Evolutionary conservation across 2,113 vertebrate genomes (phyloP).

Genomic region (Corythaixoides concolor): DNA sequence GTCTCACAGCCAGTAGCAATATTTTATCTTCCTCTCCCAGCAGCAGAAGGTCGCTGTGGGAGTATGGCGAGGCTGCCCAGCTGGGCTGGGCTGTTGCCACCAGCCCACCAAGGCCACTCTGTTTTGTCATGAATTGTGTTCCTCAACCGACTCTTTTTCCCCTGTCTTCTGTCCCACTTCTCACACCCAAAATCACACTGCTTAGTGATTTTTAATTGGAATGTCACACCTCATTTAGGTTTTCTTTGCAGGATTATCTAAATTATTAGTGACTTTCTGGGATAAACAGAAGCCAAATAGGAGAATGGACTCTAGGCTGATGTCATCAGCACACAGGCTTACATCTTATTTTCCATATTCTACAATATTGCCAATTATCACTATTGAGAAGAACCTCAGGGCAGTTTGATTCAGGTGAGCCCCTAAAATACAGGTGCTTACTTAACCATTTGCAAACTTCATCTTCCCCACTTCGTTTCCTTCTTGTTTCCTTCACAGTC

Average conservation of each 20-base stretch:
- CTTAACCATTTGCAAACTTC: neutral
- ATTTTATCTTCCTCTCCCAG: neutral
- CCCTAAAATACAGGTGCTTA: neutral
- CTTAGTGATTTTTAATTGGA: neutral
- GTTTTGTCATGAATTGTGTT: accelerated
- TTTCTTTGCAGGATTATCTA: neutral
- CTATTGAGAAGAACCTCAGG: neutral
- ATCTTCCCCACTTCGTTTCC: neutral
- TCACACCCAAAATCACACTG: neutral
- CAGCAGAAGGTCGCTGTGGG: neutral
- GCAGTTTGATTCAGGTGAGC: neutral
- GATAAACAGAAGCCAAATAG: neutral
- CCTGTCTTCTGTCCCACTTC: neutral
- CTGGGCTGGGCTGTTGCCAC: neutral
- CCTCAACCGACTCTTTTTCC: neutral
- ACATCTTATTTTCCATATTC: neutral
- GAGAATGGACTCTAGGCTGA: neutral
- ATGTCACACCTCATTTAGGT: neutral
- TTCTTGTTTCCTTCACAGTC: neutral
- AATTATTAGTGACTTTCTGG: neutral
- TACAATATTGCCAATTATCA: neutral
- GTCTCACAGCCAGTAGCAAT: neutral
- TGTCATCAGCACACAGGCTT: neutral
- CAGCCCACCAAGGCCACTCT: neutral
- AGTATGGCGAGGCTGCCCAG: neutral